Evolutionary conservation across 2,113 vertebrate genomes (phyloP), one percentile per base, ranked within the genome.

Genomic region (Cavia aperea): DNA sequence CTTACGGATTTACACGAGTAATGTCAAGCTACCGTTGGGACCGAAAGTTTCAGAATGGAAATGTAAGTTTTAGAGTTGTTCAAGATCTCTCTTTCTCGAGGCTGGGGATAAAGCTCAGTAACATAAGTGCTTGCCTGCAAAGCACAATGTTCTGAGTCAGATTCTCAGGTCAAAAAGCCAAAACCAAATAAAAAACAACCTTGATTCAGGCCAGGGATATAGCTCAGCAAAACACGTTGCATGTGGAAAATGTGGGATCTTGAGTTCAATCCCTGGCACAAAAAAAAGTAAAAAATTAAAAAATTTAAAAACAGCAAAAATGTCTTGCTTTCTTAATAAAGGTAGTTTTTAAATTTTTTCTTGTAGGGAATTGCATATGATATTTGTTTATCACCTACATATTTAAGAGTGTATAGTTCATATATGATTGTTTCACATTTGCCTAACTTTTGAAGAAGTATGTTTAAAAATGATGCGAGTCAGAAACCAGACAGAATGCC

Each of bases 21-120:
- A 99, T 99, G 98, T 99, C 99, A n/a, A 99, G 99, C 96, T 99
- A 95, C 95, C 97, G 97, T 16, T 99, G 99, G 99, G 78, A 98
- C 65, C 98, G 98, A 94, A 0, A 98, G 46, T 96, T 99, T 94
- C 97, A 97, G 39, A 96, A 99, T 10, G 99, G 99, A 96, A 93
- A 88, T 97, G 99, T 99, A 97, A 97, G 94, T 91, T 82, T 11
- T 36, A 36, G 2, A 23, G 1, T 31, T 51, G 12, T 21, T 39
- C 11, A 43, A 54, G 16, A 2, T 0, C 24, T 43, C 1, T 72
- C 65, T 70, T 66, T 87, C 43, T 60, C 85, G 72, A 49, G 49
- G 58, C 56, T 56, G 56, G 56, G 56, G 56, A 16, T 56, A 56
- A 15, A 56, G 56, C 56, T 56, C 56, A 16, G 56, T 56, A 15